Percentiles rank a stretch among this genome's conserved stretches.
phyloP scores from a whole-genome alignment of 2,888 invertebrate species.

The Ligdia adustata region DNA sequence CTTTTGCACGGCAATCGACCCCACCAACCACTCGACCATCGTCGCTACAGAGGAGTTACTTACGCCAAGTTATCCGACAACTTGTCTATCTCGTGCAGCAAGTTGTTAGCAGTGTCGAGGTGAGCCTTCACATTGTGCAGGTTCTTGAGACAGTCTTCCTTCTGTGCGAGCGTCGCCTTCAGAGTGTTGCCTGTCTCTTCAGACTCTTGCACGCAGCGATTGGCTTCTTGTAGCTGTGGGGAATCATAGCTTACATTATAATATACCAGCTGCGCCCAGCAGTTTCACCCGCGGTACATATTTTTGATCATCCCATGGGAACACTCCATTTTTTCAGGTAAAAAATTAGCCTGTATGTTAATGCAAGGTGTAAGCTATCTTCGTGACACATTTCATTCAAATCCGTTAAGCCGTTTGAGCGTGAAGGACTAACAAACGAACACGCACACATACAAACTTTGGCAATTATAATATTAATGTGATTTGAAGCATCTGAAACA shows the following conservation, averaged over 20 bases:
- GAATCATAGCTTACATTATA: neutral
- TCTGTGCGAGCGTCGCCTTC: slow-evolving; percentile 56
- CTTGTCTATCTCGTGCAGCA: slow-evolving; percentile 64
- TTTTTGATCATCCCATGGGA: no score
- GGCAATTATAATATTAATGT: no score
- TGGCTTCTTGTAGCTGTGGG: slow-evolving; percentile 51
- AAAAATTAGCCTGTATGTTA: no score
- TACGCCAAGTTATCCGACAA: slow-evolving; percentile 62
- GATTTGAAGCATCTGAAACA: no score
- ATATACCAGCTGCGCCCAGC: slow-evolving; percentile 41
- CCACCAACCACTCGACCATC: no score
- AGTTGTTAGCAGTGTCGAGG: slow-evolving; percentile 62
- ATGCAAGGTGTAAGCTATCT: no score
- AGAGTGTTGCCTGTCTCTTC: slow-evolving; percentile 57
- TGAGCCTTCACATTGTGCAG: slow-evolving; percentile 67
- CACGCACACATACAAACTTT: no score
- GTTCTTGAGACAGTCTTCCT: slow-evolving; percentile 67
- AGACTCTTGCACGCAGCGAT: slow-evolving; percentile 60
- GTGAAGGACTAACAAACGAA: no score
- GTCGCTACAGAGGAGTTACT: slow-evolving; percentile 30
- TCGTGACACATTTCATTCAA: no score
- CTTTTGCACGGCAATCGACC: no score
- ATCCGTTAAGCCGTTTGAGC: no score
- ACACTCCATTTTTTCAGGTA: no score
- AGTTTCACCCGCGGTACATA: slow-evolving; percentile 8